Evolutionary conservation across 2,113 vertebrate genomes (phyloP), one percentile per base, ranked within the genome.

Genomic region (Vulpes lagopus): DNA sequence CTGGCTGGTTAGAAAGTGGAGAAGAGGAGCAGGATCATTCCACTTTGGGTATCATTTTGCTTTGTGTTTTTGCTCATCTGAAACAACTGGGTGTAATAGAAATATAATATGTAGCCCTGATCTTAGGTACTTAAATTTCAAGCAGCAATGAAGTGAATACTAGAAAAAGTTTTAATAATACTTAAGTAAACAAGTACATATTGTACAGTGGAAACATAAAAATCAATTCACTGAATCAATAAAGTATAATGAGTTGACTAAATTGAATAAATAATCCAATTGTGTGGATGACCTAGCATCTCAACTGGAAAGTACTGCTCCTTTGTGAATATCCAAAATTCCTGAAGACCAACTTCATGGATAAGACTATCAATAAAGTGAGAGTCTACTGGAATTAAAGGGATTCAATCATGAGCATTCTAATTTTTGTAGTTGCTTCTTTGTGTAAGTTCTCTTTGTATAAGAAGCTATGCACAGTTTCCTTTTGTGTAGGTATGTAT

Each of bases 281-380:
- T 85, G 30, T 32, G 93, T 82, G 62, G 38, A 64, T 74, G 38
- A 49, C 55, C 22, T 49, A 11, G 53, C 49, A 11, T 32, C 53
- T 93, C 25, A 79, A 11, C 62, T 17, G 49, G 55, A 82, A 97
- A 86, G 8, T 35, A 55, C 7, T 35, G 25, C 43, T 80, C 92
- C 64, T 94, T 81, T 84, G 57, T 95, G 55, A 94, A 60, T 91
- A 94, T 88, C 22, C 22, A 38, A 27, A 81, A 88, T 81, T 85
- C 20, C 22, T 27, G 35, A 97, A 62, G 71, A 65, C 23, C 11
- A 73, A 15, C 49, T 82, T 94, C 62, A 79, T 49, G n/a, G 38
- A 49, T 92, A n/a, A 92, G 19, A 94, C 22, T 67, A 11, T 80
- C 32, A 74, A 53, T 91, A 93, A 85, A 67, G 25, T 3, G 4